Conservation (phyloP, 2,797 vertebrate species). For the Australoheros facetus region DNA sequence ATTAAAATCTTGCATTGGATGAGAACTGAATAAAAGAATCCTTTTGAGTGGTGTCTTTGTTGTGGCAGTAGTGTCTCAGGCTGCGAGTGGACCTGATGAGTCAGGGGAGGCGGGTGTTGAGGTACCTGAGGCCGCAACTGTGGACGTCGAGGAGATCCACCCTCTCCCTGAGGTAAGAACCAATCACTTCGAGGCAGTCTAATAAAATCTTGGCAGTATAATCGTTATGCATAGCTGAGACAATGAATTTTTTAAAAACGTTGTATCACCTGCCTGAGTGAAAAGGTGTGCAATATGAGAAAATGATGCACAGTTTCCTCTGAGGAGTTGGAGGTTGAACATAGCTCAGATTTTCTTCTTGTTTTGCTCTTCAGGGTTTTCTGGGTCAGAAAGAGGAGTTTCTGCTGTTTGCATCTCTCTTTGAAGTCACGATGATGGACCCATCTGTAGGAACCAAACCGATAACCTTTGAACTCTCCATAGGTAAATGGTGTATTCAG, state of each 20-base stretch:
- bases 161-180: conserved; percentile 88
- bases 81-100: conserved; percentile 61
- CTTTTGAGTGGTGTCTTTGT: neutral
- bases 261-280: no score
- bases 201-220: neutral
- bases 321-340: no score
- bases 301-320: no score
- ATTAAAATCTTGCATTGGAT: no score
- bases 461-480: conserved; percentile 90
- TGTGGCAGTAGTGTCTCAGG: conserved; percentile 27
- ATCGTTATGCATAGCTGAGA: neutral
- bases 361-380: conserved; percentile 75
- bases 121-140: conserved; percentile 86
- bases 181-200: neutral
- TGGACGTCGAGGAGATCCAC: conserved; percentile 89
- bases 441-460: conserved; percentile 81
- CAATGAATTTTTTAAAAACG: neutral
- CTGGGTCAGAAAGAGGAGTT: conserved; percentile 89
- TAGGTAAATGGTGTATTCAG: conserved; percentile 77
- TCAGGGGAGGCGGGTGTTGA: conserved; percentile 69
- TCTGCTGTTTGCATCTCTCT: conserved; percentile 89
- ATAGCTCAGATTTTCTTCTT: neutral
- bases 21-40: neutral
- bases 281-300: no score
- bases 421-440: conserved; percentile 94